Evolutionary conservation across 2,113 vertebrate genomes (phyloP).

Genomic region (Hipposideros armiger): DNA sequence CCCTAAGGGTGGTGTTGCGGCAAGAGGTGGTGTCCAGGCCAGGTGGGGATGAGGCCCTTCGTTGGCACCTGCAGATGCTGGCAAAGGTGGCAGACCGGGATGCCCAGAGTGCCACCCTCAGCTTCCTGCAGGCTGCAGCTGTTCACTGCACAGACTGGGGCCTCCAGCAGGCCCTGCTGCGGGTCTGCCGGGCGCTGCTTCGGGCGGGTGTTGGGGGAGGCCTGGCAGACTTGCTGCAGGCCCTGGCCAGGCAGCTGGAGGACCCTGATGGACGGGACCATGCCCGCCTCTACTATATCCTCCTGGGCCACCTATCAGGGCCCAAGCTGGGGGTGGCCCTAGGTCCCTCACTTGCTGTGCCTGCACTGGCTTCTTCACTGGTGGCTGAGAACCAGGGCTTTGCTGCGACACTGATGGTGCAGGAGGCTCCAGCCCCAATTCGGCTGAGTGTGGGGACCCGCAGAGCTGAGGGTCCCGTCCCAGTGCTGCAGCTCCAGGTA

Average conservation of each 20-base stretch:
- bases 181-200: constrained; percentile 90
- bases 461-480: accelerated
- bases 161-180: constrained; percentile 89
- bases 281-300: constrained; percentile 92
- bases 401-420: constrained; percentile 87
- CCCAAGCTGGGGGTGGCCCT: constrained; percentile 89
- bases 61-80: constrained; percentile 91
- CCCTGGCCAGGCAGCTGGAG: constrained; percentile 85
- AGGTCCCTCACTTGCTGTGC: constrained; percentile 85
- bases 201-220: constrained; percentile 83
- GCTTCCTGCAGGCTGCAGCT: constrained; percentile 87
- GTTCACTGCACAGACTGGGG: constrained; percentile 87
- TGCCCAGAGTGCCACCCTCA: constrained; percentile 83
- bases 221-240: constrained; percentile 90
- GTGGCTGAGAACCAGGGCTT: constrained; percentile 91
- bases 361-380: constrained; percentile 88
- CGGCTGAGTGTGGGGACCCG: constrained; percentile 74
- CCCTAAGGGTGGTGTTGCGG: constrained; percentile 87
- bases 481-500: constrained; percentile 77
- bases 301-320: constrained; percentile 90
- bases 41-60: constrained; percentile 81
- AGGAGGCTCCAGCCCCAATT: constrained; percentile 82
- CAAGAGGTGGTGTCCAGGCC: constrained; percentile 84
- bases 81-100: constrained; percentile 87
- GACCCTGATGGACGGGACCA: constrained; percentile 92